Base-by-base conservation (phyloP, 1,140 invertebrate genomes). In the Elysia chlorotica region DNA sequence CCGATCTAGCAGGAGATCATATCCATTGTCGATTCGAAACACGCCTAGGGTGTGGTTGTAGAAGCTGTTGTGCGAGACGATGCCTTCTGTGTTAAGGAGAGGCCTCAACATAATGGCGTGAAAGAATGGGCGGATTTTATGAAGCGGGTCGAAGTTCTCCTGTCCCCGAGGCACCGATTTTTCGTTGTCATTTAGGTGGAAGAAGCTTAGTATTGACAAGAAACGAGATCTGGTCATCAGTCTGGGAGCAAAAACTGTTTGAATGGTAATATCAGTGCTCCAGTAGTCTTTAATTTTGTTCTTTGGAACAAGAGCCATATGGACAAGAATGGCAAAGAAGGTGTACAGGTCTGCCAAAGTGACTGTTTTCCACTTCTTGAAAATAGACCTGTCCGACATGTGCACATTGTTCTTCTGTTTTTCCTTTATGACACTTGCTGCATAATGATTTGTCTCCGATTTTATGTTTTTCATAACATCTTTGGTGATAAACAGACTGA, bases 1-100 rank as follows among this genome's bases (percentile, higher is more conserved):
- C 35, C 85, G 76, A 71, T 87, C 88, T 41, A 86, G 76, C n/a
- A 88, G 73, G 14, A 89, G 81, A 57, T 88, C 84, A 77, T 89
- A 88, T 4, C 94, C 93, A 89, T 98, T 99, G 83, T 93, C 92
- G 37, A 99, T 93, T 36, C 95, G 90, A 35, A 99, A 89, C 23
- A 92, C 93, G 21, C 96, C 96, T 80, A 92, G 93, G 53, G 87
- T 87, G 36, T 97, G 95, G 61, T 92, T 90, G 56, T 90, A 89
- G 82, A 99, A 98, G 76, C 92, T 91, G 88, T 98, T 98, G 83
- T 88, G 88, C 6, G 82, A 81, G 33, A 88, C 85, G 19, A 77
- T 75, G 10, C 87, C 88, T 30, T 83, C 74, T 10, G 86, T 84
- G 63, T 87, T 87, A 6, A 87, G 63, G 36, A 88, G 41, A 0